These are phyloP conservation scores for Empis stercorea DNA, from an alignment of 2,888 invertebrate species.

Conservation along the genomic window DNA sequence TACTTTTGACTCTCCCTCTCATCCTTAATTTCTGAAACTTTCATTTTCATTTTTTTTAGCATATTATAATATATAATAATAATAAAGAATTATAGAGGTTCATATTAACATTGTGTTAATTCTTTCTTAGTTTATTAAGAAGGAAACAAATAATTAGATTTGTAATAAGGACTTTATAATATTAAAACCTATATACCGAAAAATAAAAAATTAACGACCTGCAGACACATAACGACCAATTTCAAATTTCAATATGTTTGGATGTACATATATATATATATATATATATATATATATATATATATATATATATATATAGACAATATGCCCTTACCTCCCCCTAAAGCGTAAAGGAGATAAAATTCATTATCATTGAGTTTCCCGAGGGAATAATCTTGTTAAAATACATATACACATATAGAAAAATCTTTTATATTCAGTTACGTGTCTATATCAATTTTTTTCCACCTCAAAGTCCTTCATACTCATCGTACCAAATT, in stretches of 20 bases:
- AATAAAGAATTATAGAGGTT: background rate
- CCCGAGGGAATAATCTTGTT: conserved; percentile 5
- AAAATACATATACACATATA: background rate
- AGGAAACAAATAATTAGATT: conserved; percentile 3
- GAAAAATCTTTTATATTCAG: no score
- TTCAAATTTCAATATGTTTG: background rate
- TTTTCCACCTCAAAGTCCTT: no score
- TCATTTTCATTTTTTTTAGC: no score
- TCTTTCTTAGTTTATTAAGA: background rate
- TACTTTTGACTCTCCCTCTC: no score
- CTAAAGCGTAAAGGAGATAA: background rate
- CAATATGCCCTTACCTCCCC: no score
- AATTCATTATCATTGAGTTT: conserved; percentile 4
- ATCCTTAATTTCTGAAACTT: no score
- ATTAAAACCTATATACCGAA: background rate
- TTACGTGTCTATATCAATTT: no score
- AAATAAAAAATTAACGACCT: background rate
- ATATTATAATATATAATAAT: no score
- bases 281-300: no score
- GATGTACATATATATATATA: no score
- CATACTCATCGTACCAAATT: no score
- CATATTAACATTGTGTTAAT: conserved; percentile 6
- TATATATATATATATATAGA: no score
- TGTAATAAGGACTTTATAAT: background rate
- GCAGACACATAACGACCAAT: background rate